These are phyloP conservation scores for Dryoscopus gambensis DNA, from an alignment of 2,113 vertebrate genomes.

Conservation along the genomic window DNA sequence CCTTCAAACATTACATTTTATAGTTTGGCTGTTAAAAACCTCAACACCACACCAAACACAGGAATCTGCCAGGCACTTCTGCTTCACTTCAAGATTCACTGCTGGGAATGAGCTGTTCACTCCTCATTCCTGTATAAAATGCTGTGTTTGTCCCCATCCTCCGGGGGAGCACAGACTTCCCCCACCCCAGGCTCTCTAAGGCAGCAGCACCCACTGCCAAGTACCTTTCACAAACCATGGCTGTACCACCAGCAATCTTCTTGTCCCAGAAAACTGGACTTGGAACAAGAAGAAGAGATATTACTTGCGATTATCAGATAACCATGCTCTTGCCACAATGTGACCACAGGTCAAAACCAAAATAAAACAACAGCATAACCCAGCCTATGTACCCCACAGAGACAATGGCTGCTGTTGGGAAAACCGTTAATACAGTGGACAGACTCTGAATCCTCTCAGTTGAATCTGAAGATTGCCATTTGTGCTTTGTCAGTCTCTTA, in stretches of 20 bases:
- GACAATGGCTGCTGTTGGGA: not conserved
- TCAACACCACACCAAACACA: not conserved
- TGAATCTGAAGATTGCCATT: not conserved
- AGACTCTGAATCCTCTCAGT: not conserved
- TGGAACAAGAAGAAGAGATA: not conserved
- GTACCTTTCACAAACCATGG: not conserved
- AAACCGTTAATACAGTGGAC: not conserved
- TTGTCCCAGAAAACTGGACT: not conserved
- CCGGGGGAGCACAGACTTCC: not conserved
- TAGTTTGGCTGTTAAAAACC: not conserved
- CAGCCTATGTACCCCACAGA: not conserved
- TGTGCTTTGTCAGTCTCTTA: not conserved
- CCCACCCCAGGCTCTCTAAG: not conserved
- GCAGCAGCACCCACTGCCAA: not conserved
- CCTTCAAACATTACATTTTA: not conserved
- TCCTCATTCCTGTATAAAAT: not conserved
- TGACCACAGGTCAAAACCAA: not conserved
- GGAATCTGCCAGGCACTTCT: not conserved
- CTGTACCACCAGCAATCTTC: not conserved
- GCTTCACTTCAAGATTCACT: not conserved
- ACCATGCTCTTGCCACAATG: not conserved
- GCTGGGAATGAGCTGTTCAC: not conserved
- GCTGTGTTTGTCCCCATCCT: rapidly evolving
- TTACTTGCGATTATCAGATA: not conserved
- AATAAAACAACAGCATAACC: not conserved